Percentiles rank a stretch among this genome's conserved stretches.
These are phyloP conservation scores for Rhizomys pruinosus DNA, from an alignment of 2,113 vertebrate species.

Conservation along the genomic window DNA sequence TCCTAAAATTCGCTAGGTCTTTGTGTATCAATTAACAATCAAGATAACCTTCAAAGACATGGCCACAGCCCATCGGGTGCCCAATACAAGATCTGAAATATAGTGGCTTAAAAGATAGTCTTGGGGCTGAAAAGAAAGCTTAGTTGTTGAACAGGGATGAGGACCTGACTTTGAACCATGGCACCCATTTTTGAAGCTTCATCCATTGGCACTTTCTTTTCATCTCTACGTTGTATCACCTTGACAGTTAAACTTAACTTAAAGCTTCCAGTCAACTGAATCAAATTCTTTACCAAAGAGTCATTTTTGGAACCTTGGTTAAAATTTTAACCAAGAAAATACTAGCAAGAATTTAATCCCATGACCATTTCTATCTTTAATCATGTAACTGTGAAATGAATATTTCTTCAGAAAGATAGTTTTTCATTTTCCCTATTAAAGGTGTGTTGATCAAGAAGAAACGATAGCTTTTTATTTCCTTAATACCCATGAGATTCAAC, in stretches of 20 bases:
- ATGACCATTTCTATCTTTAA: not conserved
- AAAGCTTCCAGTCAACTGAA: not conserved
- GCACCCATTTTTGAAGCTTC: no score
- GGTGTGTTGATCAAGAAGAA: not conserved
- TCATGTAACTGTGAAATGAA: not conserved
- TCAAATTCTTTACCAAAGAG: not conserved
- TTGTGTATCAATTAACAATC: not conserved
- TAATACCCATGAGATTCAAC: not conserved
- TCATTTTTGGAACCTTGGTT: not conserved
- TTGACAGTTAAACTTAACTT: not conserved
- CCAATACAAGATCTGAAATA: no score
- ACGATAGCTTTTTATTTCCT: not conserved
- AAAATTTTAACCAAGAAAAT: not conserved
- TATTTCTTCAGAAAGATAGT: not conserved
- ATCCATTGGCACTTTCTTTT: not conserved
- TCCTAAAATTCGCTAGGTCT: not conserved
- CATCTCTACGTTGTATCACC: not conserved
- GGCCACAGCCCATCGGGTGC: not conserved
- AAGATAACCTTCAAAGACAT: not conserved
- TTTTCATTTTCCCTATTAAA: not conserved
- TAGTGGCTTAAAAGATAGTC: no score
- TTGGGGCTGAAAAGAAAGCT: no score
- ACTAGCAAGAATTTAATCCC: not conserved
- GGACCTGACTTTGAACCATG: no score
- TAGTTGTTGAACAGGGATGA: no score